A percentile compares a stretch with the other conserved stretches of the same genome.
Conservation (phyloP, 2,888 invertebrate species). For the Agonopterix alstromeriana region DNA sequence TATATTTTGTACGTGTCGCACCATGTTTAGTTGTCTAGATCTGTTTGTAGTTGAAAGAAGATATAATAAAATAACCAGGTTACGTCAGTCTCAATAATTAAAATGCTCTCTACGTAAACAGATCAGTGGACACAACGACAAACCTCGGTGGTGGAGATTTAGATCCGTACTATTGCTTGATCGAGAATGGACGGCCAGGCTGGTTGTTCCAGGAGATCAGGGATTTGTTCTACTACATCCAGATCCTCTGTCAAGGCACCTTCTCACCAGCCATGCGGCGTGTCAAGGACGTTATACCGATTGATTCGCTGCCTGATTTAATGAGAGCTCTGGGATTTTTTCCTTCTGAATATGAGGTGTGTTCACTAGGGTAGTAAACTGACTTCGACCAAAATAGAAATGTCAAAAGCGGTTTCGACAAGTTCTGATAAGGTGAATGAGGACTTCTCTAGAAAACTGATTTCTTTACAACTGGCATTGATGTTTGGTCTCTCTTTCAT, state of each 20-base stretch:
- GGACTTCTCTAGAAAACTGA: no score
- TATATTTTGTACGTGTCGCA: no score
- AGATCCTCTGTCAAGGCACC: slow-evolving; percentile 84
- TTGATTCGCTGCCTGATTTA: slow-evolving; percentile 82
- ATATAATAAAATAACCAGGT: no score
- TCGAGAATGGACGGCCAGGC: slow-evolving; percentile 83
- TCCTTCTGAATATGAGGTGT: slow-evolving; percentile 84
- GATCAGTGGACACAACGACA: slow-evolving; percentile 68
- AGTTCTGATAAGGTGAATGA: no score
- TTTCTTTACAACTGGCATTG: no score
- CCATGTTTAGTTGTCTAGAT: no score
- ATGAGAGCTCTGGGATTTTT: slow-evolving; percentile 86
- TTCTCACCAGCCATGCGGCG: slow-evolving; percentile 78
- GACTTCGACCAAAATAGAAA: no score
- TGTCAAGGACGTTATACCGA: slow-evolving; percentile 78
- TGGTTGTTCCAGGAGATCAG: slow-evolving; percentile 84
- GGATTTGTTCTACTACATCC: slow-evolving; percentile 86
- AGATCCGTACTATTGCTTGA: slow-evolving; percentile 82
- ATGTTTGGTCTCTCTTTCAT: no score
- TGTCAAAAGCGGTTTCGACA: no score
- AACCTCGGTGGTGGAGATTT: slow-evolving; percentile 74
- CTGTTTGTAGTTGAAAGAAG: no score
- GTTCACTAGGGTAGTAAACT: no score
- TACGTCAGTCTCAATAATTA: no score
- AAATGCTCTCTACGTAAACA: slow-evolving; percentile 18